Evolutionary conservation across 2,888 invertebrate species (phyloP).

Genomic region (Papilio demoleus): DNA sequence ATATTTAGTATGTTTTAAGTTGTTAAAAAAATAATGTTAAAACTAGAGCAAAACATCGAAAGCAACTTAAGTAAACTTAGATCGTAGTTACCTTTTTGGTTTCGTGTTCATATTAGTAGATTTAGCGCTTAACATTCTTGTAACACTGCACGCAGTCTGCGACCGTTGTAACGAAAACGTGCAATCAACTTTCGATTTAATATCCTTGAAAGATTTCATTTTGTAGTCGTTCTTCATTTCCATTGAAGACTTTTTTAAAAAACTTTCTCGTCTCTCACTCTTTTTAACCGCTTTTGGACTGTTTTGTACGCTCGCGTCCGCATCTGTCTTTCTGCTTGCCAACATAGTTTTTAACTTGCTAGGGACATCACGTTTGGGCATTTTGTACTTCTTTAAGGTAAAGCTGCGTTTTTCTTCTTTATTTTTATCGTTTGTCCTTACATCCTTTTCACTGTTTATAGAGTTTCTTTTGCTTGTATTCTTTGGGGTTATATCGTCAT

Average conservation of each 20-base stretch:
- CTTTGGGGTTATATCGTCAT: constrained; percentile 69
- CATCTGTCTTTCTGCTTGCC: constrained; percentile 80
- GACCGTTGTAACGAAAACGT: constrained; percentile 78
- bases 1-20: background rate
- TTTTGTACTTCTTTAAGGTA: constrained; percentile 88
- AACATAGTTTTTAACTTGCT: constrained; percentile 90
- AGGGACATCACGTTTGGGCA: constrained; percentile 90
- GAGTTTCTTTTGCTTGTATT: constrained; percentile 76
- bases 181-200: constrained; percentile 92
- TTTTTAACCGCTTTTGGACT: constrained; percentile 84
- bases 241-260: constrained; percentile 78
- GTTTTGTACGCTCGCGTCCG: constrained; percentile 81
- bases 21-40: background rate
- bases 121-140: constrained; percentile 76
- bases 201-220: constrained; percentile 90
- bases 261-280: constrained; percentile 88
- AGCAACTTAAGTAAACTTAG: background rate
- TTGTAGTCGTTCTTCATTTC: constrained; percentile 91
- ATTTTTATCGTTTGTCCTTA: constrained; percentile 66
- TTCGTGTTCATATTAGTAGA: constrained; percentile 72
- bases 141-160: constrained; percentile 78
- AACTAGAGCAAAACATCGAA: constrained; percentile 18
- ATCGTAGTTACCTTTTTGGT: constrained; percentile 72
- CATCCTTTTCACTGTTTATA: constrained; percentile 72
- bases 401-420: constrained; percentile 82